Evolutionary conservation across 1,140 invertebrate genomes (phyloP).

Genomic region (Aradophagus sp.): DNA sequence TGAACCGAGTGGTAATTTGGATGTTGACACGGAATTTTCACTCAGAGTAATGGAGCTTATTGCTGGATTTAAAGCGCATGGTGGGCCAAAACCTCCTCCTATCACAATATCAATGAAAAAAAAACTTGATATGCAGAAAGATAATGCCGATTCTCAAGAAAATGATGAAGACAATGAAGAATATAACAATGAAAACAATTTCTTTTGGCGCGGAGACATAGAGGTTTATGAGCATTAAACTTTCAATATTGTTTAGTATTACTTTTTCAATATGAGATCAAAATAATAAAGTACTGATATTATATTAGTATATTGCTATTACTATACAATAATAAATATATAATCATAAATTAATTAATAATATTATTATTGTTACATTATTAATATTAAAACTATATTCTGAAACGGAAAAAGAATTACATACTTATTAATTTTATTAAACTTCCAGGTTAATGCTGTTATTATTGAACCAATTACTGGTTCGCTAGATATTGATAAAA

Average conservation of each 20-base stretch:
- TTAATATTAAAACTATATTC: no score
- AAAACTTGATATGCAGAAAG: constrained; percentile 31
- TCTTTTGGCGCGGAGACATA: constrained; percentile 77
- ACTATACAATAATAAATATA: no score
- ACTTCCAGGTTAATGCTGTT: constrained; percentile 56
- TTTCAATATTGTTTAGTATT: not conserved
- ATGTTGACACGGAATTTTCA: constrained; percentile 82
- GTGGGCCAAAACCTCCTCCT: constrained; percentile 65
- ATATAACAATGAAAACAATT: constrained; percentile 70
- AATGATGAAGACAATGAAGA: constrained; percentile 63
- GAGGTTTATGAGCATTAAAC: constrained; percentile 75
- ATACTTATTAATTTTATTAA: no score
- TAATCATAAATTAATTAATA: no score
- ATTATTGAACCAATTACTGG: constrained; percentile 76
- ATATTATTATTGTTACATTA: no score
- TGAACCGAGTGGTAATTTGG: constrained; percentile 67
- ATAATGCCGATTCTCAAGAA: constrained; percentile 10
- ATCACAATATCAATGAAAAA: constrained; percentile 54
- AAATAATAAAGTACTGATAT: no score
- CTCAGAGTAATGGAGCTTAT: constrained; percentile 80
- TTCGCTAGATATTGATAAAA: constrained; percentile 53
- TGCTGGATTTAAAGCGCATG: constrained; percentile 67
- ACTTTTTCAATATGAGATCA: not conserved
- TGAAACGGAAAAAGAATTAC: no score
- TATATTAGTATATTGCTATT: no score